These are phyloP conservation scores for Coenonympha glycerion DNA, from an alignment of 2,888 invertebrate genomes.

Conservation along the genomic window DNA sequence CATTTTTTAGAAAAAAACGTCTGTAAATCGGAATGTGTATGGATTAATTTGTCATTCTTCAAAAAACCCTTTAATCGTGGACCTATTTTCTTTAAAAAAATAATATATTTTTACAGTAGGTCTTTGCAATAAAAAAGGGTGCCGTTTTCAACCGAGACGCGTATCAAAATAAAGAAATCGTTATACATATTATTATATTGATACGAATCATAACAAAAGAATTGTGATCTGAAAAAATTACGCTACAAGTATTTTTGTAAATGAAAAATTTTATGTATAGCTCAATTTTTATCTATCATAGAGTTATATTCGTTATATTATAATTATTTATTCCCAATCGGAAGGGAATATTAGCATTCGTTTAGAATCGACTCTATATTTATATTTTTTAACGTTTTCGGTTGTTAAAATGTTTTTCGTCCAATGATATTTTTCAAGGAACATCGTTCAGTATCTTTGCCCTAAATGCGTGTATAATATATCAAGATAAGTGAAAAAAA, in stretches of 20 bases:
- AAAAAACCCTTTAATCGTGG: neutral
- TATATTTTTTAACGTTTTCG: conserved; percentile 24
- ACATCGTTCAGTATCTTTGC: conserved; percentile 18
- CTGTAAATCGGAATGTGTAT: conserved; percentile 7
- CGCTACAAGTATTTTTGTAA: conserved; percentile 74
- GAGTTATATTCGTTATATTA: conserved; percentile 27
- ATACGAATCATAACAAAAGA: conserved; percentile 42
- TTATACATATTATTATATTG: conserved; percentile 21
- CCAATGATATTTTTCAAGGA: conserved; percentile 17
- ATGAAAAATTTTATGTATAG: conserved; percentile 69
- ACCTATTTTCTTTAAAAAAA: conserved; percentile 7
- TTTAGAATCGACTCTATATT: conserved; percentile 29
- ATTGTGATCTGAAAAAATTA: conserved; percentile 72
- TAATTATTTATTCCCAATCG: conserved; percentile 23
- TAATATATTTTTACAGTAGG: conserved; percentile 8
- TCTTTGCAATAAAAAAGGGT: conserved; percentile 13
- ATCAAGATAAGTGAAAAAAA: conserved; percentile 31
- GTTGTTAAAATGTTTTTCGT: conserved; percentile 24
- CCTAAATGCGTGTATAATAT: conserved; percentile 30
- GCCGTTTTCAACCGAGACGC: conserved; percentile 7
- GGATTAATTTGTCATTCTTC: too few species aligned
- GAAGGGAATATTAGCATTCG: conserved; percentile 22
- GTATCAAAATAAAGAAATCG: conserved; percentile 16
- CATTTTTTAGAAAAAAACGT: neutral
- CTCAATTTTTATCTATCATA: conserved; percentile 64